Evolutionary conservation across 2,113 vertebrate species (phyloP), one percentile per base, ranked within the genome.

Genomic region (Acrocephalus kingi): DNA sequence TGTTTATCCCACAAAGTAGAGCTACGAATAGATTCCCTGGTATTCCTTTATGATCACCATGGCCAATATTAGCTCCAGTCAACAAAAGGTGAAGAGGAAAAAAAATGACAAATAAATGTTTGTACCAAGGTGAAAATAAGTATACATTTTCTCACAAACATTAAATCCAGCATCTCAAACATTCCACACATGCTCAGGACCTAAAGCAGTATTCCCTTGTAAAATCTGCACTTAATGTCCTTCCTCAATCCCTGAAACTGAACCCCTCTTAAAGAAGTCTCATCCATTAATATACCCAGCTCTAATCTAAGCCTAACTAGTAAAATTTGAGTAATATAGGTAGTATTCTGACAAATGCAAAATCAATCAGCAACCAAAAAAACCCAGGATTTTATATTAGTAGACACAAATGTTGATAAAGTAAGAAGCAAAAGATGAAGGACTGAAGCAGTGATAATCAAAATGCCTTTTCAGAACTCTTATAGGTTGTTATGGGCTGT

Each of bases 21-120:
- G 89, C 77, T 94, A 94, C 88, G 79, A 94, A 93, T 87, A 96
- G 64, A 49, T 81, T 80, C 75, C 23, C 68, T 84, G 25, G 31
- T 84, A 68, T 55, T 83, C 69, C 62, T 88, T 94, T 85, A 81
- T 71, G 80, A 90, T 78, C 6, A 3, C 24, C 55, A 74, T 23
- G 46, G 69, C 41, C 23, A 86, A 19, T 81, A 91, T 94, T 90
- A 95, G 37, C 49, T 86, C 30, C 61, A n/a, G 27, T 52, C 64
- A 94, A 62, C 62, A 66, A 68, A 91, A 84, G 31, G 23, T 62
- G 30, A 83, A 85, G 37, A 31, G 35, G 23, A 28, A 41, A 55
- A 81, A 80, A 33, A 39, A 51, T 2, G n/a, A 51, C 3, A 73
- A 45, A 66, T 27, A n/a, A 1, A 4, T 17, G 4, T 43, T 55